Percentiles rank a stretch among this genome's conserved stretches.
Evolutionary conservation across 2,888 invertebrate species (phyloP).

Genomic region (Lochmaea capreae): DNA sequence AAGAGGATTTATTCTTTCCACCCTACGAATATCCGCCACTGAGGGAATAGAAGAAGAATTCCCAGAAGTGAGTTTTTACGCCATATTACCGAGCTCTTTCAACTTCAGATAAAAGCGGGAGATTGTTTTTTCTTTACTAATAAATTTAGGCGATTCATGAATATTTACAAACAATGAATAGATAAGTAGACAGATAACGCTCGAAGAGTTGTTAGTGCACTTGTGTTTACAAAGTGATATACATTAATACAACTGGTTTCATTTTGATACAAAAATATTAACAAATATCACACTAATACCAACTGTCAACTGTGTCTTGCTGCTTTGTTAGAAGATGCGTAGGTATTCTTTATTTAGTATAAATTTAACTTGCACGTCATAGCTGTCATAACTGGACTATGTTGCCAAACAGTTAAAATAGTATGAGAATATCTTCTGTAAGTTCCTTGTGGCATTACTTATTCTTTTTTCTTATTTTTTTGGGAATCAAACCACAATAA

Average conservation of each 20-base stretch:
- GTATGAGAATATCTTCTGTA: too few relatives aligned
- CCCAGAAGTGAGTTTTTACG: slow-evolving; percentile 44
- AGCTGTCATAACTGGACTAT: too few relatives aligned
- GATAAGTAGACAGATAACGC: slow-evolving; percentile 42
- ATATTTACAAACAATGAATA: slow-evolving; percentile 50
- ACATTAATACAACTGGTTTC: slow-evolving; percentile 28
- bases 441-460: too few relatives aligned
- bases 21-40: slow-evolving; percentile 16
- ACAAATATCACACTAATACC: background rate
- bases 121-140: slow-evolving; percentile 50
- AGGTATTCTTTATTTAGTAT: too few relatives aligned
- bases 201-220: slow-evolving; percentile 35
- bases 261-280: slow-evolving; percentile 7
- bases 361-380: too few relatives aligned
- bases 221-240: slow-evolving; percentile 32
- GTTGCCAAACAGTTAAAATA: too few relatives aligned
- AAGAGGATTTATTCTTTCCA: background rate
- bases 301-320: background rate
- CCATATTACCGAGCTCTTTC: slow-evolving; percentile 39
- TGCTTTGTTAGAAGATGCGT: too few relatives aligned
- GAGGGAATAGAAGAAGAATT: slow-evolving; percentile 39
- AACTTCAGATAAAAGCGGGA: slow-evolving; percentile 45
- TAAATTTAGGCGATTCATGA: slow-evolving; percentile 52
- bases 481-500: too few relatives aligned
- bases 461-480: too few relatives aligned